Evolutionary conservation across 2,113 vertebrate genomes (phyloP), one percentile per base, ranked within the genome.

Genomic region (Stegastes partitus): DNA sequence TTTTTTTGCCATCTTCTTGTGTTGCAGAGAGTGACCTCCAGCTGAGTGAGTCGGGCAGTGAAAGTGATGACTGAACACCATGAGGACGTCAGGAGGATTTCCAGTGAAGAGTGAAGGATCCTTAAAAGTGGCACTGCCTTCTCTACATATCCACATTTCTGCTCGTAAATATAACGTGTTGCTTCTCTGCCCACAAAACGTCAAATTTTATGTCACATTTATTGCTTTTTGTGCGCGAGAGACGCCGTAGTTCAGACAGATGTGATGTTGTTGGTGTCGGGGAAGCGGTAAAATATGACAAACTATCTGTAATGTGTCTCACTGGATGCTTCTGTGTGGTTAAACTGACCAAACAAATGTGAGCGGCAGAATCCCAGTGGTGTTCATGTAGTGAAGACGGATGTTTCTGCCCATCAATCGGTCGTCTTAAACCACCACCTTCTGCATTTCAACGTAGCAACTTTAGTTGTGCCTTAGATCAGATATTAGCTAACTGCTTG

Each of bases 21-120:
- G 77, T 89, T 96, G 72, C 95, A 99, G 98, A 98, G 93, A 98
- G 92, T 55, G 98, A 99, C 92, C 95, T 99, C 81, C 97, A 98
- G 93, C 94, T 99, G 86, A 99, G 98, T 88, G 98, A 99, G 77
- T 99, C 98, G 49, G 97, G 96, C 89, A 99, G 98, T 11, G 97
- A 98, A 85, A 99, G 97, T 74, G 97, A 97, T 75, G 96, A 97
- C 90, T 98, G 92, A 97, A 70, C 34, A 11, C 9, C 21, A 15
- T 1, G 21, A 54, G 21, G 59, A 54, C 19, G 16, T 57, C 55
- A 14, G 62, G 45, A 59, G 6, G 22, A 26, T 45, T 63, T 2
- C 19, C 71, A 59, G 26, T 31, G 74, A 53, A 18, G 61, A n/a
- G 50, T 58, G 9, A 59, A 34, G 55, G 45, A 83, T 3, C 15